Evolutionary conservation across 2,888 invertebrate species (phyloP).

Genomic region (Drosophila melanosoma): DNA sequence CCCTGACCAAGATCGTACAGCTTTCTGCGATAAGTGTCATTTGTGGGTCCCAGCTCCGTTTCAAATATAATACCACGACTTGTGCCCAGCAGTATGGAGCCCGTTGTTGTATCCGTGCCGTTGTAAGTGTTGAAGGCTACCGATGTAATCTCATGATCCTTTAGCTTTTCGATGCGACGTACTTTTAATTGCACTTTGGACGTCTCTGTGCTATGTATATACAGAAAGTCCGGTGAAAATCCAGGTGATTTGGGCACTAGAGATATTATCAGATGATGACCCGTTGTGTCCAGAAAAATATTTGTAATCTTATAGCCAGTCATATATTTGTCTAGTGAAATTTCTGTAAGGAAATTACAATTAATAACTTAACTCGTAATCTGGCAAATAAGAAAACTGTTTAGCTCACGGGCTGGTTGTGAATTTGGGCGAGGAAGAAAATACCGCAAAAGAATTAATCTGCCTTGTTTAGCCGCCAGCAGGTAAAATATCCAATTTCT

Average conservation of each 20-base stretch:
- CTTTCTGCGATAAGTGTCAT: conserved; percentile 95
- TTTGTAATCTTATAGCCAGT: conserved; percentile 82
- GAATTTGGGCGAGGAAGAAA: conserved; percentile 92
- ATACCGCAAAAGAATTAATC: conserved; percentile 89
- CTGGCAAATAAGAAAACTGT: neutral
- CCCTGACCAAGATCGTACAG: conserved; percentile 95
- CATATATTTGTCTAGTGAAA: conserved; percentile 82
- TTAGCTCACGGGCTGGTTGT: conserved; percentile 88
- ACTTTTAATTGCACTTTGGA: conserved; percentile 88
- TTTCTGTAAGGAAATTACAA: conserved; percentile 63
- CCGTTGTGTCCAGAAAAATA: conserved; percentile 91
- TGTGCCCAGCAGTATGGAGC: conserved; percentile 94
- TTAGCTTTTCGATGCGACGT: conserved; percentile 86
- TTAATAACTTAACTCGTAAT: neutral
- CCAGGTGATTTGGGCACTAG: conserved; percentile 87
- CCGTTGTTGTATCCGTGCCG: conserved; percentile 89
- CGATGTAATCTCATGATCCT: conserved; percentile 92
- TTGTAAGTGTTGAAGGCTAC: conserved; percentile 95
- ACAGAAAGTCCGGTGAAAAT: conserved; percentile 90
- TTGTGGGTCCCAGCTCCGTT: conserved; percentile 92
- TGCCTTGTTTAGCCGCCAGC: conserved; percentile 91
- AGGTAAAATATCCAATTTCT: conserved; percentile 93
- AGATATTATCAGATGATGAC: conserved; percentile 91
- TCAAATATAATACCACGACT: conserved; percentile 96
- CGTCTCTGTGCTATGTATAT: conserved; percentile 87